Evolutionary conservation across 2,797 vertebrate species (phyloP), one percentile per base, ranked within the genome.

Genomic region (Lates japonicus): DNA sequence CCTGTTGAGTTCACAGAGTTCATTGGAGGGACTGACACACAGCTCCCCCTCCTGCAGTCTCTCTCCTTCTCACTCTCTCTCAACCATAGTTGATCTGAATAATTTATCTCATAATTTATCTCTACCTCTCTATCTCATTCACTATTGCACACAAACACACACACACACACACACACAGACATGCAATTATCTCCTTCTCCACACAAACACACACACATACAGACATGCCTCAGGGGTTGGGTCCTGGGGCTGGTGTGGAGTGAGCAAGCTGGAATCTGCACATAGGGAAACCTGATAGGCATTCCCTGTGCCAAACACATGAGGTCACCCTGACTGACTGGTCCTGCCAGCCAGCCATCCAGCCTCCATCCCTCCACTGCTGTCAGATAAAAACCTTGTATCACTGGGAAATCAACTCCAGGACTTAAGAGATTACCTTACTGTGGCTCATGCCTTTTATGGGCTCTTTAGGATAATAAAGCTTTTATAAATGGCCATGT

Each of bases 301-400:
- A 69, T 93, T 89, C 84, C 76, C 87, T 87, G 84, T 92, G 93
- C 94, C 94, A 95, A 93, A 93, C 90, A 87, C 91, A 95, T 95
- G 93, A 94, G 92, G 94, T 95, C 95, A 95, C 93, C 93, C 93
- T 93, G 93, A 93, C 85, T 90, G 89, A 90, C 81, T 88, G 90
- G 83, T 88, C 82, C 85, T 70, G 87, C 83, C 85, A 76, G 84
- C 90, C 85, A 73, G 82, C 85, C 70, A 51, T 68, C 71, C 78
- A 70, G 74, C 72, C 79, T 80, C 82, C 78, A 60, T 74, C 73
- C 58, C 78, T 61, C 72, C 68, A 42, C 70, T 51, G 63, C 72
- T 39, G 62, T 77, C 81, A 62, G 57, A 84, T 65, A 78, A 67
- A 89, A 89, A 86, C 70, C 77, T 67, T n/a, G 69, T 74, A 70